A percentile compares a stretch with the other conserved stretches of the same genome.
These are phyloP conservation scores for Galerucella nymphaeae DNA, from an alignment of 2,888 invertebrate genomes.

Conservation along the genomic window DNA sequence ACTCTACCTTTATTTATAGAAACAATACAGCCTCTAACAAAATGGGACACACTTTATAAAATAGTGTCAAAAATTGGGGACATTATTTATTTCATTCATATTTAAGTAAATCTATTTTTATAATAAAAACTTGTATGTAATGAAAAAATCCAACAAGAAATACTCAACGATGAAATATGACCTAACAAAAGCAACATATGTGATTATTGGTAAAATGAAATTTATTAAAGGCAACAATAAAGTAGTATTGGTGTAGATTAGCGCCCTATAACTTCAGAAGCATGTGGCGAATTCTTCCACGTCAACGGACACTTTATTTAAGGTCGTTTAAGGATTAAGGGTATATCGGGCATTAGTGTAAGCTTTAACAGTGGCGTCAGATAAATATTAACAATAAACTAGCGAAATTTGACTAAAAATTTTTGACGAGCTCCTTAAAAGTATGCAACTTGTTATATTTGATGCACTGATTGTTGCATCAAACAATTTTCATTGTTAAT, in stretches of 20 bases:
- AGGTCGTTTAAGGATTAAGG: constrained; percentile 54
- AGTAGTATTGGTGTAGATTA: constrained; percentile 49
- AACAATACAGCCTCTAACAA: no score
- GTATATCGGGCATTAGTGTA: constrained; percentile 44
- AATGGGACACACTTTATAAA: no score
- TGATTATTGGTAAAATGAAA: constrained; percentile 58
- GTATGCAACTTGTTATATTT: no score
- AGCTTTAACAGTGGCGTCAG: not conserved
- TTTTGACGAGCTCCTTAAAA: no score
- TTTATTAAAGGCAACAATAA: constrained; percentile 50
- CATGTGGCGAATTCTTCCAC: constrained; percentile 63
- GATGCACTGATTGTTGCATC: no score
- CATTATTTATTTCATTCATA: no score
- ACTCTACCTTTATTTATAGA: no score
- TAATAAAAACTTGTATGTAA: no score
- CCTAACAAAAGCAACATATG: constrained; percentile 55
- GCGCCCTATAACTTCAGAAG: constrained; percentile 54
- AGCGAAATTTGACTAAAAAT: not conserved
- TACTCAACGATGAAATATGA: not conserved
- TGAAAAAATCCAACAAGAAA: no score
- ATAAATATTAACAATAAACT: not conserved
- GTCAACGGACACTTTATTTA: constrained; percentile 59
- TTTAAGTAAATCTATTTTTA: no score
- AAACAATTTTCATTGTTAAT: no score
- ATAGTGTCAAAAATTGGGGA: no score